phyloP scores from a whole-genome alignment of 2,797 vertebrate genomes.

The Sebastes matsubarae region DNA sequence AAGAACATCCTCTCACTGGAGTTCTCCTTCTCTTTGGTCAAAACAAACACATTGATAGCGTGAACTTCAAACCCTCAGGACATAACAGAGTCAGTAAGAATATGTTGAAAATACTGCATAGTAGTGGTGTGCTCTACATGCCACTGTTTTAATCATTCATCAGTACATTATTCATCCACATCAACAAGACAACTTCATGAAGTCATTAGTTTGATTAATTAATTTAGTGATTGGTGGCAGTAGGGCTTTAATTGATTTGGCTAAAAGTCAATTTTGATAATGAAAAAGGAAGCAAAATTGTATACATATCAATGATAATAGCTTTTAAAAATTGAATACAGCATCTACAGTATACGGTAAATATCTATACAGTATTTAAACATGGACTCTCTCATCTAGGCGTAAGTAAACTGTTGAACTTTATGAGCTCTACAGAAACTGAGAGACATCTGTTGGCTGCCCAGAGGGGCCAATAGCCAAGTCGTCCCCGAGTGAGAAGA shows the following conservation, averaged over 20 bases:
- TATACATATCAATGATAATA: background rate
- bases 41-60: background rate
- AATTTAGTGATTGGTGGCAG: background rate
- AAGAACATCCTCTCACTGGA: slow-evolving; percentile 19
- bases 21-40: background rate
- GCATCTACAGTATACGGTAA: too few species aligned
- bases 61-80: background rate
- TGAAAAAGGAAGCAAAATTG: background rate
- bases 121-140: background rate
- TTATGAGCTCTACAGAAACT: background rate
- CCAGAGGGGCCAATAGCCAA: slow-evolving; percentile 7
- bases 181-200: background rate
- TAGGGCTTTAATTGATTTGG: background rate
- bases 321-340: background rate
- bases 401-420: background rate
- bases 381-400: background rate
- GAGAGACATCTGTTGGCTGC: slow-evolving; percentile 23
- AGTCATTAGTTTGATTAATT: background rate
- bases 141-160: background rate
- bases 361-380: background rate
- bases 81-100: background rate
- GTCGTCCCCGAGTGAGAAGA: background rate
- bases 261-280: background rate
- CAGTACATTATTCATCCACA: background rate
- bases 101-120: background rate